Evolutionary conservation across 92 coral and sea anemone species (phyloP).

Genomic region (Palythoa caribaeorum): DNA sequence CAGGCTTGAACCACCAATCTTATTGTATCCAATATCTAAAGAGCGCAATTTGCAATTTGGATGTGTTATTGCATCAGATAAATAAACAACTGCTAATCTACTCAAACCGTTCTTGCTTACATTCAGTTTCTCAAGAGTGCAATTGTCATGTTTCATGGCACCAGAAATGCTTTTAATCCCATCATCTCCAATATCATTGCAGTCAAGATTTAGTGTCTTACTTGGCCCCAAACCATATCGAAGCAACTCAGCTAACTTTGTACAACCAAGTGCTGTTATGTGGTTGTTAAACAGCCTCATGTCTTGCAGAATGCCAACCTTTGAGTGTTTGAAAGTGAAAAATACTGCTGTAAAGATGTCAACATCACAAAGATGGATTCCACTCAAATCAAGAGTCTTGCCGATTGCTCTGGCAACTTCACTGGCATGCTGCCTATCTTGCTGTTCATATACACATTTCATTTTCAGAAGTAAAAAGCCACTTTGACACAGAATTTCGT

Average conservation of each 20-base stretch:
- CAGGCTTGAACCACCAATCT: constrained; percentile 58
- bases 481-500: constrained; percentile 16
- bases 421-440: constrained; percentile 18
- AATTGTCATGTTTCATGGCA: constrained; percentile 6
- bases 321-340: neutral
- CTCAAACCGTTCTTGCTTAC: constrained; percentile 30
- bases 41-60: constrained; percentile 54
- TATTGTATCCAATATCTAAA: constrained; percentile 63
- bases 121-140: constrained; percentile 21
- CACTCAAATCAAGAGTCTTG: constrained; percentile 18
- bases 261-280: constrained; percentile 22
- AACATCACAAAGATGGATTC: constrained; percentile 31
- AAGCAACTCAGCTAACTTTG: constrained; percentile 16
- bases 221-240: constrained; percentile 20
- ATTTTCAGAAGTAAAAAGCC: constrained; percentile 21
- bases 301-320: neutral
- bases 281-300: constrained; percentile 27
- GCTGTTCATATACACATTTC: constrained; percentile 38
- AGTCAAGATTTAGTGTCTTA: neutral
- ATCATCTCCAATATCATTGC: constrained; percentile 34
- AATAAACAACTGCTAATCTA: neutral
- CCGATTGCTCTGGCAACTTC: constrained; percentile 21
- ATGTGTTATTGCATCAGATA: constrained; percentile 41
- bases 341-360: constrained; percentile 30
- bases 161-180: neutral